phyloP scores from a whole-genome alignment of 1,140 invertebrate genomes.

The Drosophila teissieri region DNA sequence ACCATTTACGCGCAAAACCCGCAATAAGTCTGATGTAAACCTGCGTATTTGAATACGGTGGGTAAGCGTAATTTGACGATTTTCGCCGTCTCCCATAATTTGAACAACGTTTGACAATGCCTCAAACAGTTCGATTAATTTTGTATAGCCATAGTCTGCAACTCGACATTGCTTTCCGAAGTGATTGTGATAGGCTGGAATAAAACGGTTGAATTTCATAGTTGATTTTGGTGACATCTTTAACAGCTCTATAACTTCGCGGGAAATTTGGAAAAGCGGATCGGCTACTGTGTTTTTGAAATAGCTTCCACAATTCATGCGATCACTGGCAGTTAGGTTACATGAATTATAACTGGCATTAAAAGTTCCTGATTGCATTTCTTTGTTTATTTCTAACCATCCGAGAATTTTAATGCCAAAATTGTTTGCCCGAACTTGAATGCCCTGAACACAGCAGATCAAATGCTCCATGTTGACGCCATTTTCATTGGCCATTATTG shows the following conservation, averaged over 20 bases:
- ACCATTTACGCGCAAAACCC: conserved; percentile 92
- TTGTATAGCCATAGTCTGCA: conserved; percentile 97
- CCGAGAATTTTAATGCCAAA: conserved; percentile 85
- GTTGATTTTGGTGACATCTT: conserved; percentile 91
- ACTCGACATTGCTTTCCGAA: conserved; percentile 97
- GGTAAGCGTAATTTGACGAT: conserved; percentile 93
- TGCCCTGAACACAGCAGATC: conserved; percentile 91
- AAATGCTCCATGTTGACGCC: conserved; percentile 94
- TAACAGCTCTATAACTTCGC: conserved; percentile 92
- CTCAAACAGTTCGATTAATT: conserved; percentile 95
- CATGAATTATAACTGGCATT: background rate
- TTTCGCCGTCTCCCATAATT: conserved; percentile 94
- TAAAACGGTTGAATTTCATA: conserved; percentile 92
- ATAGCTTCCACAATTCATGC: conserved; percentile 29
- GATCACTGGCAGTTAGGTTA: conserved; percentile 34
- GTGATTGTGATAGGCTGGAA: conserved; percentile 97
- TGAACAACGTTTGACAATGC: conserved; percentile 95
- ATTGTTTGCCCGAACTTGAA: conserved; percentile 86
- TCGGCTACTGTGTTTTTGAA: conserved; percentile 70
- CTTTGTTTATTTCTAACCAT: conserved; percentile 78
- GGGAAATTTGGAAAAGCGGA: conserved; percentile 86
- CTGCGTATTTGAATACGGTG: conserved; percentile 94
- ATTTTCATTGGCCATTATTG: conserved; percentile 86
- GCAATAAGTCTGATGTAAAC: conserved; percentile 94
- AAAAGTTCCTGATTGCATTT: conserved; percentile 6